A percentile compares a stretch with the other conserved stretches of the same genome.
These are phyloP conservation scores for Paralichthys olivaceus DNA, from an alignment of 2,113 vertebrate genomes.

Conservation along the genomic window DNA sequence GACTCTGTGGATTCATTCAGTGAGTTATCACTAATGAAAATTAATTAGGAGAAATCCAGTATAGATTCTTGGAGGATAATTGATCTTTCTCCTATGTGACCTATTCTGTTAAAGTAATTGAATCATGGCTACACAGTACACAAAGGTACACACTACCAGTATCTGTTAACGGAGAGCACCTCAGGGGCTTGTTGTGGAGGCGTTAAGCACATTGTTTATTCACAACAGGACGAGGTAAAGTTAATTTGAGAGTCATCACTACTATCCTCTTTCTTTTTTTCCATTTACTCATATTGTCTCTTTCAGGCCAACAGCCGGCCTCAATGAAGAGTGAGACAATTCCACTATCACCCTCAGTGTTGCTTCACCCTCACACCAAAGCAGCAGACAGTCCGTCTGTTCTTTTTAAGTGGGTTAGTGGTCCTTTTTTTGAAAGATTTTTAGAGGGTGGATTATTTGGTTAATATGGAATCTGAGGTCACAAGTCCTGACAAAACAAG, in stretches of 20 bases:
- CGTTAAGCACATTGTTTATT: constrained; percentile 69
- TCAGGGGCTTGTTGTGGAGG: constrained; percentile 37
- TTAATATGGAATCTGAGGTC: background rate
- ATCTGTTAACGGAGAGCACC: constrained; percentile 38
- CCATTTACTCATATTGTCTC: constrained; percentile 47
- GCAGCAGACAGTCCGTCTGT: constrained; percentile 44
- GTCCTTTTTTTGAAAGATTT: background rate
- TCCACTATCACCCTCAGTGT: constrained; percentile 14
- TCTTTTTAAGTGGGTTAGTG: constrained; percentile 25
- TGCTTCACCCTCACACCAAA: constrained; percentile 38
- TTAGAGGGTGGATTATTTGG: background rate
- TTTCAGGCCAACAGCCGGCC: constrained; percentile 26
- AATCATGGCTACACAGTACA: constrained; percentile 12
- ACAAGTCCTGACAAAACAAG: background rate
- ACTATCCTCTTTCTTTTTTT: constrained; percentile 55
- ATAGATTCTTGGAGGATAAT: background rate
- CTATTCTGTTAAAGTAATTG: constrained; percentile 23
- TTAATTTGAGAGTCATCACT: constrained; percentile 55
- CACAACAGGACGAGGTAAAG: constrained; percentile 57
- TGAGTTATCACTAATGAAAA: background rate
- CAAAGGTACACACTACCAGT: background rate
- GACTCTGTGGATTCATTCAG: background rate
- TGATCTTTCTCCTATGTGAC: constrained; percentile 10
- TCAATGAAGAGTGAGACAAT: background rate
- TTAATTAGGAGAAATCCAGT: background rate